These are phyloP conservation scores for Colletes latitarsis DNA, from an alignment of 1,140 invertebrate species.

Conservation along the genomic window DNA sequence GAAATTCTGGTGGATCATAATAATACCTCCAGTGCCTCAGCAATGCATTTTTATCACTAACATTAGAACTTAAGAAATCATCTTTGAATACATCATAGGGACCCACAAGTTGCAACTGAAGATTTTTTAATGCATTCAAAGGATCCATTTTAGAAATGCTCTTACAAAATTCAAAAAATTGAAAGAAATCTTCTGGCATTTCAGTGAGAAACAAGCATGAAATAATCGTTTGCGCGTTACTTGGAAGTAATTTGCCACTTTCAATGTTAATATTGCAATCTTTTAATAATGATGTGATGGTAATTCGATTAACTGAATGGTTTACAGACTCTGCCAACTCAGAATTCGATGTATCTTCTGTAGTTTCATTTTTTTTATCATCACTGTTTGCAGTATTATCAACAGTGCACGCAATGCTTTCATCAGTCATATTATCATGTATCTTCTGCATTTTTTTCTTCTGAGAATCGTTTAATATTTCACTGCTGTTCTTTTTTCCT, in stretches of 20 bases:
- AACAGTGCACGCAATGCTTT: background rate
- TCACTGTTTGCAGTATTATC: background rate
- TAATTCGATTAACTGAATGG: background rate
- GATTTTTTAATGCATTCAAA: slow-evolving; percentile 84
- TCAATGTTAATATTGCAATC: background rate
- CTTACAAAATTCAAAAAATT: slow-evolving; percentile 91
- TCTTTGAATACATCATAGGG: slow-evolving; percentile 92
- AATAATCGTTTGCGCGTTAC: slow-evolving; percentile 82
- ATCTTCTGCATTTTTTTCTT: slow-evolving; percentile 27
- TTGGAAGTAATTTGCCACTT: background rate
- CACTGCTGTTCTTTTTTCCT: slow-evolving; percentile 29
- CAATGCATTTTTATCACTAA: slow-evolving; percentile 84
- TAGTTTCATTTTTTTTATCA: background rate
- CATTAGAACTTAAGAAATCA: slow-evolving; percentile 83
- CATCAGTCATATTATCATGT: background rate
- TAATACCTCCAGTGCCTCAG: slow-evolving; percentile 94
- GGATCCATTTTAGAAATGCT: slow-evolving; percentile 84
- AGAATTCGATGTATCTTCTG: background rate
- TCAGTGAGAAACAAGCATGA: slow-evolving; percentile 90
- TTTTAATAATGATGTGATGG: background rate
- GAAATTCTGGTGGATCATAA: slow-evolving; percentile 97
- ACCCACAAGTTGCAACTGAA: slow-evolving; percentile 90
- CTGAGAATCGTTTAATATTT: background rate
- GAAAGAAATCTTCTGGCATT: slow-evolving; percentile 95
- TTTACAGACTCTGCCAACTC: background rate